A percentile compares a stretch with the other conserved stretches of the same genome.
These are phyloP conservation scores for Neocloeon triangulifer DNA, from an alignment of 1,140 invertebrate genomes.

Conservation along the genomic window DNA sequence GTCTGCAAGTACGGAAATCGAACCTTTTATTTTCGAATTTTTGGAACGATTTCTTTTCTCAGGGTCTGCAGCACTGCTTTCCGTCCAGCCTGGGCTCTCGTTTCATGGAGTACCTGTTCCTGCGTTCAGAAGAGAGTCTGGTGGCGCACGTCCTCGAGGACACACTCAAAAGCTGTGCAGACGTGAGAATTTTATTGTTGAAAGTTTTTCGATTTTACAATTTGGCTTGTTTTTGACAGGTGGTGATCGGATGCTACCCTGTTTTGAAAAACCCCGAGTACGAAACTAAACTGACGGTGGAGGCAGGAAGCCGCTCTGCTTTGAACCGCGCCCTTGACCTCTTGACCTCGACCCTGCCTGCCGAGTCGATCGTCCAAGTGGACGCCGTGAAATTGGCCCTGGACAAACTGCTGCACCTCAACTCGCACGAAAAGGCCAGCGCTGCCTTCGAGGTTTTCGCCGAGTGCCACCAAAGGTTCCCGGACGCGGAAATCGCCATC, in stretches of 20 bases:
- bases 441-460: slow-evolving; percentile 13
- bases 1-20: slow-evolving; percentile 19
- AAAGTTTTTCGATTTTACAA: too few species aligned
- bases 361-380: slow-evolving; percentile 8
- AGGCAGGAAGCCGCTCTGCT: slow-evolving; percentile 15
- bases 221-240: too few species aligned
- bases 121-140: background rate
- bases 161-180: too few species aligned
- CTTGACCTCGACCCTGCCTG: slow-evolving; percentile 11
- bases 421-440: slow-evolving; percentile 4
- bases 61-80: background rate
- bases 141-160: background rate
- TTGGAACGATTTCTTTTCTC: background rate
- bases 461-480: slow-evolving; percentile 23
- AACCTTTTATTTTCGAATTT: background rate
- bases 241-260: slow-evolving; percentile 46
- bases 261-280: slow-evolving; percentile 20
- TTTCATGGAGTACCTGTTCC: background rate
- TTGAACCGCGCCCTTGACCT: slow-evolving; percentile 15
- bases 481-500: slow-evolving; percentile 50
- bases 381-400: background rate
- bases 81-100: too few species aligned
- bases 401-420: background rate
- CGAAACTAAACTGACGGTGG: slow-evolving; percentile 23
- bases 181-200: too few species aligned